Evolutionary conservation across 2,113 vertebrate species (phyloP).

Genomic region (Sinocyclocheilus anophthalmus): DNA sequence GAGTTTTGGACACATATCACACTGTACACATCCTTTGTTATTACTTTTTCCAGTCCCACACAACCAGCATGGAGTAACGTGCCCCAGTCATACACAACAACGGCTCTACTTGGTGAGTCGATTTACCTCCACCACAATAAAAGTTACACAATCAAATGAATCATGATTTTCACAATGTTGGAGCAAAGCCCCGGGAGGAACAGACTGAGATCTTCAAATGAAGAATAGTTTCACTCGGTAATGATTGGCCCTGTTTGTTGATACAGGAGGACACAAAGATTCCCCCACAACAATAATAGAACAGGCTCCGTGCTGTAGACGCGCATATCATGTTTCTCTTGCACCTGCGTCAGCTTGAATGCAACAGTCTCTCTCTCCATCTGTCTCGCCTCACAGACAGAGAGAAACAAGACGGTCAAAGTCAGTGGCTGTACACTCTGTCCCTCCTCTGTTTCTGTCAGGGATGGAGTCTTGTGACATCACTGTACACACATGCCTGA

Average conservation of each 20-base stretch:
- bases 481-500: not conserved
- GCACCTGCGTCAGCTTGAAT: slow-evolving; percentile 37
- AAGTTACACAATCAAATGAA: slow-evolving; percentile 47
- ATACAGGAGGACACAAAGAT: slow-evolving; percentile 29
- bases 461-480: not conserved
- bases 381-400: slow-evolving; percentile 25
- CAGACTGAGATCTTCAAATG: slow-evolving; percentile 8
- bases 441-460: slow-evolving; percentile 5
- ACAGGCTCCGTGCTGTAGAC: slow-evolving; percentile 27
- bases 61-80: slow-evolving; percentile 17
- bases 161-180: slow-evolving; percentile 18
- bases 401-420: slow-evolving; percentile 18
- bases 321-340: slow-evolving; percentile 37
- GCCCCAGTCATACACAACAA: slow-evolving; percentile 25
- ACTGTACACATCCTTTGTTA: not conserved
- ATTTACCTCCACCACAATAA: slow-evolving; percentile 29
- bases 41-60: slow-evolving; percentile 17
- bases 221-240: not conserved
- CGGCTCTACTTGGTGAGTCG: not conserved
- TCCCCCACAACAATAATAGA: slow-evolving; percentile 39
- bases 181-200: not conserved
- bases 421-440: slow-evolving; percentile 27
- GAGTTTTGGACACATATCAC: not conserved
- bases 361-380: slow-evolving; percentile 22
- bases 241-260: slow-evolving; percentile 13